Evolutionary conservation across 92 coral and sea anemone genomes (phyloP).

Genomic region (Porites evermanni): DNA sequence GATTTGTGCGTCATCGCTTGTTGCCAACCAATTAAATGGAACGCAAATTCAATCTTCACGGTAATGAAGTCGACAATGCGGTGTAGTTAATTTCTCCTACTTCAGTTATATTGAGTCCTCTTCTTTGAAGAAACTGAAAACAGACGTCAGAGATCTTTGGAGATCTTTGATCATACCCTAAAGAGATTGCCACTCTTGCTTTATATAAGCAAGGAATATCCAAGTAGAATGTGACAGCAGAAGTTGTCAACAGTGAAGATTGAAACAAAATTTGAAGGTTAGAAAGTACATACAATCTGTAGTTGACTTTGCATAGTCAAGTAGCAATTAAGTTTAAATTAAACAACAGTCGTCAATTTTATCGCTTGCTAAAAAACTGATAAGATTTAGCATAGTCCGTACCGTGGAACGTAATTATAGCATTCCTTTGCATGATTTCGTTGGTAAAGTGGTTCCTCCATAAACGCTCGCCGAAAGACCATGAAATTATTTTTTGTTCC

Average conservation of each 20-base stretch:
- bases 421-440: background rate
- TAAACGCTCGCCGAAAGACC: background rate
- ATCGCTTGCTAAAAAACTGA: background rate
- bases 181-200: background rate
- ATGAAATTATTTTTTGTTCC: background rate
- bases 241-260: background rate
- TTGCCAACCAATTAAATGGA: background rate
- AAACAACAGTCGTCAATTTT: background rate
- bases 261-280: background rate
- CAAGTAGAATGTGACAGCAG: background rate
- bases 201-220: background rate
- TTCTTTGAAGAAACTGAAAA: no score
- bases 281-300: background rate
- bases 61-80: constrained; percentile 10
- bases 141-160: background rate
- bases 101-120: background rate
- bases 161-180: background rate
- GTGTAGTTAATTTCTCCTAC: background rate
- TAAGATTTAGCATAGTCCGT: background rate
- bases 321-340: background rate
- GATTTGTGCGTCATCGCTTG: constrained; percentile 6
- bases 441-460: background rate
- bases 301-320: constrained; percentile 14
- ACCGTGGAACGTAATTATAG: background rate
- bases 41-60: constrained; percentile 16